A percentile compares a stretch with the other conserved stretches of the same genome.
These are phyloP conservation scores for Scaptomyza pallida DNA, from an alignment of 1,140 invertebrate genomes.

Conservation along the genomic window DNA sequence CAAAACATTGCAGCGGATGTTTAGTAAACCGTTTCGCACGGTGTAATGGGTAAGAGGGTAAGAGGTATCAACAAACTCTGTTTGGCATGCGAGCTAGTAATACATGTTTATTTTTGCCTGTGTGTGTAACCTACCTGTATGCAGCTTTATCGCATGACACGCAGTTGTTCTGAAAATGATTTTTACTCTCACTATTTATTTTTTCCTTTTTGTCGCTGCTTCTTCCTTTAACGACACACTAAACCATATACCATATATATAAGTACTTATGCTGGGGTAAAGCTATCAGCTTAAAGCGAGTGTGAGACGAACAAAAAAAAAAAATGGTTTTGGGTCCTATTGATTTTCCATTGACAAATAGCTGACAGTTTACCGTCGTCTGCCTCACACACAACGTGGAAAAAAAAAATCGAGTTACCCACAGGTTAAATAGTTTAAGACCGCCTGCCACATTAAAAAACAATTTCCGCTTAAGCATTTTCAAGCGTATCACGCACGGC, in stretches of 20 bases:
- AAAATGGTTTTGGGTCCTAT: constrained; percentile 59
- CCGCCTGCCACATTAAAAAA: constrained; percentile 78
- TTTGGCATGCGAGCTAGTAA: constrained; percentile 38
- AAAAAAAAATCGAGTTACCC: background rate
- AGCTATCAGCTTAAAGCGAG: background rate
- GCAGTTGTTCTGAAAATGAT: constrained; percentile 57
- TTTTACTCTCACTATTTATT: constrained; percentile 39
- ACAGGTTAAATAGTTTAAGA: constrained; percentile 75
- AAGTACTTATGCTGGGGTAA: constrained; percentile 39
- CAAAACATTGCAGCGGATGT: constrained; percentile 73
- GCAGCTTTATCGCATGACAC: constrained; percentile 71
- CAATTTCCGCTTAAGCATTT: constrained; percentile 78
- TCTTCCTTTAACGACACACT: constrained; percentile 38
- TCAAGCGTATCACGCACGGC: constrained; percentile 22
- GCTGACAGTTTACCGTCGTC: constrained; percentile 54
- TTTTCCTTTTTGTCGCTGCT: constrained; percentile 22
- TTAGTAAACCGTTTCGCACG: constrained; percentile 33
- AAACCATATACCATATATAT: constrained; percentile 66
- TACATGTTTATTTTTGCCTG: constrained; percentile 35
- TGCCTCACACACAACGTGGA: background rate
- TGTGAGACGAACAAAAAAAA: constrained; percentile 7
- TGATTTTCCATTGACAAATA: constrained; percentile 82
- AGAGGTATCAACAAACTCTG: constrained; percentile 4
- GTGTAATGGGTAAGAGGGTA: background rate
- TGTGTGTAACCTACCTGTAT: constrained; percentile 50